Conservation (phyloP, 2,888 invertebrate genomes). For the Crepidodera aurea region DNA sequence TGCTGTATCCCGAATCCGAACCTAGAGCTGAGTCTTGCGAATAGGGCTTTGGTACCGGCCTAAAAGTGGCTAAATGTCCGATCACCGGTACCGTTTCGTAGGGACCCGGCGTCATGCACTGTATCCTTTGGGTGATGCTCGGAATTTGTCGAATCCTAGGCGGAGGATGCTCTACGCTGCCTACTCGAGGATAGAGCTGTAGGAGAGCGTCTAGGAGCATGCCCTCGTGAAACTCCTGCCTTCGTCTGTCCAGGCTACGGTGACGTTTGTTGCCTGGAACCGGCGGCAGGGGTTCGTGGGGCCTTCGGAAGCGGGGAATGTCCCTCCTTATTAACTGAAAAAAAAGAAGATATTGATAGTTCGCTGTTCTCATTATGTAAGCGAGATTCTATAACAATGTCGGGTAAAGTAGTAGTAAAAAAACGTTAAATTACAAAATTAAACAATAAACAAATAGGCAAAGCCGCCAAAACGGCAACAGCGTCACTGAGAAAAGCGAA, state of each 20-base stretch:
- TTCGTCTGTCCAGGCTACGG: slow-evolving; percentile 64
- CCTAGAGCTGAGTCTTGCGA: slow-evolving; percentile 81
- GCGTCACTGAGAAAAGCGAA: too few species aligned
- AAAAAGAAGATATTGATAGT: too few species aligned
- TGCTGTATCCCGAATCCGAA: slow-evolving; percentile 87
- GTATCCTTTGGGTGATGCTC: slow-evolving; percentile 60
- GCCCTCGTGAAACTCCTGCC: slow-evolving; percentile 82
- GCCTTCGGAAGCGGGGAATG: slow-evolving; percentile 66
- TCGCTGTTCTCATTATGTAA: too few species aligned
- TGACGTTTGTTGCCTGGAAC: slow-evolving; percentile 65
- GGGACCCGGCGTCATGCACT: slow-evolving; percentile 62
- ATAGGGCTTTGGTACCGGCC: slow-evolving; percentile 71
- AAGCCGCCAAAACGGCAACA: too few species aligned
- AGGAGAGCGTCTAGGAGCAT: slow-evolving; percentile 77
- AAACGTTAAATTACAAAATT: too few species aligned
- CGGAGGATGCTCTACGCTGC: slow-evolving; percentile 67
- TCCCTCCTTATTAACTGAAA: slow-evolving; percentile 59
- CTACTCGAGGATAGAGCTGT: slow-evolving; percentile 76
- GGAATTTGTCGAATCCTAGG: slow-evolving; percentile 54
- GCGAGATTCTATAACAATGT: too few species aligned
- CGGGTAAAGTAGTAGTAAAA: too few species aligned
- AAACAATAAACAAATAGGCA: too few species aligned
- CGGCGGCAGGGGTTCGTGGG: slow-evolving; percentile 68
- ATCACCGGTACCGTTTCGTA: slow-evolving; percentile 77
- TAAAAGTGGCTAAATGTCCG: slow-evolving; percentile 68